A percentile compares a stretch with the other conserved stretches of the same genome.
These are phyloP conservation scores for Heliconius melpomene DNA, from an alignment of 1,140 invertebrate genomes.

Conservation along the genomic window DNA sequence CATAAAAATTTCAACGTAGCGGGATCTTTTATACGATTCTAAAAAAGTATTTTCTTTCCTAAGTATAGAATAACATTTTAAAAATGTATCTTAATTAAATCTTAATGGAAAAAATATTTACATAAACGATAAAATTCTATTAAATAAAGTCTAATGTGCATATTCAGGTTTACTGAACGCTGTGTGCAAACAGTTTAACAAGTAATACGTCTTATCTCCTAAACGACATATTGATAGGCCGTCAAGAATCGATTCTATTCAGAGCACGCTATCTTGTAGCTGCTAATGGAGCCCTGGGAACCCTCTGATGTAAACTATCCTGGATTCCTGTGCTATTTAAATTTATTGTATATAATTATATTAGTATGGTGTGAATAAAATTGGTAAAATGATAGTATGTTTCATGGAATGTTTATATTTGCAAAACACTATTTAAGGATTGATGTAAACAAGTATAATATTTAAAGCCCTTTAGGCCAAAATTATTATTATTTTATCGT, in stretches of 20 bases:
- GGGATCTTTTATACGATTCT: no score
- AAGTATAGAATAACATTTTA: no score
- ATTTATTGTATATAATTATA: not conserved
- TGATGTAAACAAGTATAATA: no score
- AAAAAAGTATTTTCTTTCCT: no score
- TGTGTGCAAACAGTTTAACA: slow-evolving; percentile 19
- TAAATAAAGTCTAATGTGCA: not conserved
- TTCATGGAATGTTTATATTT: no score
- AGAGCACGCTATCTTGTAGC: slow-evolving; percentile 60
- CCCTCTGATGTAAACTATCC: slow-evolving; percentile 34
- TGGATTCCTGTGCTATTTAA: slow-evolving; percentile 21
- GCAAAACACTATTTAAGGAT: no score
- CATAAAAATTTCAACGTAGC: no score
- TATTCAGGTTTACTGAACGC: slow-evolving; percentile 3
- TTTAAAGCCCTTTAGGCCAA: no score
- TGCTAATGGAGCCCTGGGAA: slow-evolving; percentile 70
- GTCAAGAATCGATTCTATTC: slow-evolving; percentile 58
- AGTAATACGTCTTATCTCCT: slow-evolving; percentile 48
- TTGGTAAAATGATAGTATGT: not conserved
- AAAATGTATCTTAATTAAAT: not conserved
- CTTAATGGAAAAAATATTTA: not conserved
- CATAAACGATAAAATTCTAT: not conserved
- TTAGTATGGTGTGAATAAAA: not conserved
- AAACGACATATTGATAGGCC: slow-evolving; percentile 52
- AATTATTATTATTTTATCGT: no score